Base-by-base conservation (phyloP, 2,888 invertebrate species). In the Andricus curvator region DNA sequence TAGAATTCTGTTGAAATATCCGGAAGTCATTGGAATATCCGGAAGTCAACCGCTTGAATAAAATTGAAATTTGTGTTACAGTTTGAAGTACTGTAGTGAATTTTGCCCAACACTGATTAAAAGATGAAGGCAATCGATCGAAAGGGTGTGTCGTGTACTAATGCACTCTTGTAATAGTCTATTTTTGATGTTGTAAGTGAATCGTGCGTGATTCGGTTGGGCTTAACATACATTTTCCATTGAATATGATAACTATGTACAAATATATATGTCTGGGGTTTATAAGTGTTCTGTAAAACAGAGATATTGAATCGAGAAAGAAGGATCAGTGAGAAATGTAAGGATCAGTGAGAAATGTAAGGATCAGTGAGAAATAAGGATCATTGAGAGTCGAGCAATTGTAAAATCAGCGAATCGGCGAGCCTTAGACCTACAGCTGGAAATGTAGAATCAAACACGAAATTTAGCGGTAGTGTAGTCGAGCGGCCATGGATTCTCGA, bases 161-260 rank as follows among this genome's bases (percentile, higher is more conserved):
- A 89, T 87, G 89, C 90, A 91, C 90, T 89, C 88, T 89, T 90
- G 90, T 90, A 91, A 91, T 91, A 91, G 91, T 91, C 90, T 91
- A 91, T 91, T 91, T 91, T 91, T 91, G 90, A 91, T 91, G 91
- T 91, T 88, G 91, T 90, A 89, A 90, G 88, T 89, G 91, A 91
- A 91, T 89, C 90, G 85, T 87, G 85, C 85, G 86, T 87, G 88
- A 90, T 89, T 90, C 88, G 85, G 88, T 90, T 89, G 89, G 87
- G 87, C 90, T 89, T 87, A 88, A 82, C 82, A 81, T 62, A 88
- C 88, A 88, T 88, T 90, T 90, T 90, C 88, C 88, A 91, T 89
- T 90, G 88, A 86, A 89, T 89, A 91, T 89, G 87, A 90, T 91
- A 91, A 89, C 48, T 90, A 90, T 90, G 90, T 90, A 90, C 90